A percentile compares a stretch with the other conserved stretches of the same genome.
Conservation (phyloP, 2,888 invertebrate genomes). For the Patella depressa region DNA sequence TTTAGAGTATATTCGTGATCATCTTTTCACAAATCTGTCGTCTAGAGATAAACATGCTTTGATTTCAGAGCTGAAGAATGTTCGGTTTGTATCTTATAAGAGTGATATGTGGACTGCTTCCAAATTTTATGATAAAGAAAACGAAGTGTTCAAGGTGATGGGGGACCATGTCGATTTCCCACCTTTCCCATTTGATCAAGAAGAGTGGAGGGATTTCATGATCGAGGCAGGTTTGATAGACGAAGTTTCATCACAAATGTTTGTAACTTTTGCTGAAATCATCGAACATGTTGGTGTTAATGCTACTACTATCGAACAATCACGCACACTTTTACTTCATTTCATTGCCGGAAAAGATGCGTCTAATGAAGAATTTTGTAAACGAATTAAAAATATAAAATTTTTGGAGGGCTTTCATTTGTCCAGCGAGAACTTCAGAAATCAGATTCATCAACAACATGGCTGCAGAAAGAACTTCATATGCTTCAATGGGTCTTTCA, state of each 20-base stretch:
- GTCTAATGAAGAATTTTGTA: no score
- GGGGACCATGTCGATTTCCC: slow-evolving; percentile 41
- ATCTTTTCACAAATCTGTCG: background rate
- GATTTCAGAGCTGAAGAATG: slow-evolving; percentile 29
- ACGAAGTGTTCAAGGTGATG: slow-evolving; percentile 45
- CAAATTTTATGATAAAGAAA: slow-evolving; percentile 47
- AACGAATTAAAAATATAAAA: no score
- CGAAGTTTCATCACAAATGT: slow-evolving; percentile 29
- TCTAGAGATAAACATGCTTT: slow-evolving; percentile 28
- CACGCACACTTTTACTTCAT: no score
- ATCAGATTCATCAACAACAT: no score
- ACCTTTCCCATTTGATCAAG: slow-evolving; percentile 27
- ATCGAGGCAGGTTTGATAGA: slow-evolving; percentile 29
- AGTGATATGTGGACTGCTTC: slow-evolving; percentile 37
- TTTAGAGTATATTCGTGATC: slow-evolving; percentile 23
- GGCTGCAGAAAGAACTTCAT: no score
- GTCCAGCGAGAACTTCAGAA: no score
- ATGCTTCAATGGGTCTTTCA: no score
- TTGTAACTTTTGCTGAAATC: slow-evolving; percentile 38
- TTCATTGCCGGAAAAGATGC: no score
- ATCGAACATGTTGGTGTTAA: slow-evolving; percentile 17
- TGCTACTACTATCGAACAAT: slow-evolving; percentile 4
- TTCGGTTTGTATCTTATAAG: slow-evolving; percentile 39
- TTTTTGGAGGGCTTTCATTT: no score
- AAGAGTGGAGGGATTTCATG: slow-evolving; percentile 30